These are phyloP conservation scores for Enoplosus armatus DNA, from an alignment of 2,797 vertebrate species.

Conservation along the genomic window DNA sequence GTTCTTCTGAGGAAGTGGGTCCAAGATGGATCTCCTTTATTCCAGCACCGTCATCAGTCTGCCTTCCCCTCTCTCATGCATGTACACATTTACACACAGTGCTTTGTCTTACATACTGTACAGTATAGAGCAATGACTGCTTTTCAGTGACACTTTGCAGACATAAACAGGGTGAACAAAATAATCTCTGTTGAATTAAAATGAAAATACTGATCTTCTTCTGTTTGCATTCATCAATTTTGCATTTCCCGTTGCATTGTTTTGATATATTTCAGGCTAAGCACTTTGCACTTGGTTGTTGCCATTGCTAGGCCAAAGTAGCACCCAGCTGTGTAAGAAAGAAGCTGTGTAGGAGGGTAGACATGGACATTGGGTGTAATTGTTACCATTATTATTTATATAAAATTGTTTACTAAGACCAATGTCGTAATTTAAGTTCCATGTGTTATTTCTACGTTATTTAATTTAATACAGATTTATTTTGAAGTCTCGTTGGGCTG, in stretches of 20 bases:
- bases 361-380: background rate
- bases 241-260: background rate
- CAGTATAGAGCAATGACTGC: background rate
- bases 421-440: no score
- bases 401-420: no score
- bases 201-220: background rate
- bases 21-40: constrained; percentile 77
- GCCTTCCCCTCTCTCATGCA: constrained; percentile 27
- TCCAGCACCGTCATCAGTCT: constrained; percentile 74
- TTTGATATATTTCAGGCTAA: constrained; percentile 2
- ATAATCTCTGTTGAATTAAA: background rate
- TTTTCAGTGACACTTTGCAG: background rate
- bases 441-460: no score
- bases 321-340: background rate
- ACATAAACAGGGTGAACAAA: background rate
- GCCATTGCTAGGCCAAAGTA: background rate
- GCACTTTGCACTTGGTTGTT: background rate
- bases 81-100: constrained; percentile 19
- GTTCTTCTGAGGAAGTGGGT: constrained; percentile 75
- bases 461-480: no score
- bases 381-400: no score
- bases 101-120: constrained; percentile 23
- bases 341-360: background rate
- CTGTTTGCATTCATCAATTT: background rate
- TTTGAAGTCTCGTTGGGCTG: no score